Percentiles rank a stretch among this genome's conserved stretches.
Evolutionary conservation across 37 sponge, comb jelly and placozoan species (phyloP).

Genomic region (Halisarca cf. caerulea): DNA sequence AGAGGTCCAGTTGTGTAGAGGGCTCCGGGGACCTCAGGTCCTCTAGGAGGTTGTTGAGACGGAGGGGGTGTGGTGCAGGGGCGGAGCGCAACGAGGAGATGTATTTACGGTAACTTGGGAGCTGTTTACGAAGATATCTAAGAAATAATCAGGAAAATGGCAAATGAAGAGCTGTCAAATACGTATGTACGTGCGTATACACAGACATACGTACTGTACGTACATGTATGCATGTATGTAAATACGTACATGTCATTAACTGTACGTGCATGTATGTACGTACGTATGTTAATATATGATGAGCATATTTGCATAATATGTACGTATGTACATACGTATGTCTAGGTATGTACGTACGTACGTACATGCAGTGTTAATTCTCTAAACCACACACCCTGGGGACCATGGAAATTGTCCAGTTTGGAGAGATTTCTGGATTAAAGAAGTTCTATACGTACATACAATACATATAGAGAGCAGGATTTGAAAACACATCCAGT

Average conservation of each 20-base stretch:
- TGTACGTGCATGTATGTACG: background rate
- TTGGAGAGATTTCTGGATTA: too few relatives aligned
- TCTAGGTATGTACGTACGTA: too few relatives aligned
- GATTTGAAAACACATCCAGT: too few relatives aligned
- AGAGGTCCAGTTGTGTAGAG: background rate
- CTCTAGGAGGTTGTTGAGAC: background rate
- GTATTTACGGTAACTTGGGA: background rate
- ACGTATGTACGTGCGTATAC: background rate
- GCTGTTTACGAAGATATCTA: slow-evolving; percentile 21
- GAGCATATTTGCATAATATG: too few relatives aligned
- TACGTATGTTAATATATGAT: too few relatives aligned
- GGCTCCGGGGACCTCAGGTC: background rate
- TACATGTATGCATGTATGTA: background rate
- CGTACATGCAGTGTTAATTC: too few relatives aligned
- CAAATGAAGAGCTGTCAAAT: background rate
- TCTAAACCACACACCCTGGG: too few relatives aligned
- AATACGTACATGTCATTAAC: background rate
- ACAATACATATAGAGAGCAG: too few relatives aligned
- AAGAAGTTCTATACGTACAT: too few relatives aligned
- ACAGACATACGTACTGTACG: background rate
- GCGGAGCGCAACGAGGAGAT: background rate
- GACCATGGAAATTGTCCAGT: too few relatives aligned
- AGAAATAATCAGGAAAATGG: background rate
- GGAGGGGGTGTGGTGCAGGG: background rate
- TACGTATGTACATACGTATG: too few relatives aligned